Base-by-base conservation (phyloP, 2,888 invertebrate genomes). In the Dicyrtomina minuta region DNA sequence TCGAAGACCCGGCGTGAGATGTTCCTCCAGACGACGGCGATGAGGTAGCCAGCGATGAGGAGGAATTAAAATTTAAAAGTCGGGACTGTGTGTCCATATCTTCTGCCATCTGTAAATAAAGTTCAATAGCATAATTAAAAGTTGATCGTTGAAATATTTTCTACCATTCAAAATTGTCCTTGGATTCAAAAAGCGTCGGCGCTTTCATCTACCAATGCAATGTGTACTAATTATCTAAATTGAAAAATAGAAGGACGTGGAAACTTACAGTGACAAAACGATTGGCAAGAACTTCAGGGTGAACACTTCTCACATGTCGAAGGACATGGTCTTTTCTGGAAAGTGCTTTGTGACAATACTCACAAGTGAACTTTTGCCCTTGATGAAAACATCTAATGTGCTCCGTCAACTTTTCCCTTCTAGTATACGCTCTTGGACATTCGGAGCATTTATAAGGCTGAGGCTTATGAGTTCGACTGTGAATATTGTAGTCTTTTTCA, bases 381-480 rank as follows among this genome's bases (percentile, higher is more conserved):
- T 77, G 71, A 61, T 77, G 77, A 62, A 75, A 74, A 58, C 75
- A 75, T 2, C 75, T 71, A 56, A 77, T 72, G 51, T 77, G 77
- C 65, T 77, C 77, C 0, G 73, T 72, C 10, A 77, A 49, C 43
- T 75, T 75, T 65, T 77, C 77, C 46, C 77, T 49, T 46, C 77
- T 66, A 0, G 75, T 75, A 44, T 77, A 70, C 27, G 75, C 73
- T 55, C 75, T 62, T 0, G 75, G 70, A 64, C 77, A 77, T 15
- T 77, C 74, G 5, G 72, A 46, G 49, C 77, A 77, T 53, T 74
- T 74, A 66, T 53, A 74, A 20, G 73, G 73, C 58, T 74, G 74
- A 8, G 75, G 75, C 58, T 77, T 77, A 49, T 75, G 75, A 22
- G 65, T 72, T 61, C 72, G 68, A 5, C 61, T 41, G 43, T 77